Evolutionary conservation across 2,113 vertebrate genomes (phyloP).

Genomic region (Chaenogobius annularis): DNA sequence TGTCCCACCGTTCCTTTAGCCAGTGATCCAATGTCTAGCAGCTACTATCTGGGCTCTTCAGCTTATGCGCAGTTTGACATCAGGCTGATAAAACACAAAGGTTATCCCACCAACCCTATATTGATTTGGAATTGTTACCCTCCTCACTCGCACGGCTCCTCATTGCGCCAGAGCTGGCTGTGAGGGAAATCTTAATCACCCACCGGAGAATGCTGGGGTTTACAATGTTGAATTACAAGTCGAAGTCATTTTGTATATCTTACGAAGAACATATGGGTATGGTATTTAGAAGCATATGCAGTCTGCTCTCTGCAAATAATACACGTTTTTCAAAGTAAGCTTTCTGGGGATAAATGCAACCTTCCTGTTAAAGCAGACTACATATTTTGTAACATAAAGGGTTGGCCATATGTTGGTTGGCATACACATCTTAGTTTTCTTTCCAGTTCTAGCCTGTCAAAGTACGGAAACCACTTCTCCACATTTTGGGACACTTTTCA

Average conservation of each 20-base stretch:
- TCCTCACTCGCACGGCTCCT: conserved; percentile 45
- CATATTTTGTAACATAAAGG: no score
- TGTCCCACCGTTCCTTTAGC: conserved; percentile 44
- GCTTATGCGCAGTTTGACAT: conserved; percentile 32
- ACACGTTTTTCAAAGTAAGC: no score
- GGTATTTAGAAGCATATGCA: not conserved
- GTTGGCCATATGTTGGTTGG: no score
- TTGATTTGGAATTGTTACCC: conserved; percentile 57
- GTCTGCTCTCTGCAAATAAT: not conserved
- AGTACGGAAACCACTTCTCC: no score
- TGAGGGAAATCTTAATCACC: conserved; percentile 61
- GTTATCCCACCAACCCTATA: conserved; percentile 61
- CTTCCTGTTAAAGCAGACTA: no score
- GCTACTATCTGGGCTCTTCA: conserved; percentile 30
- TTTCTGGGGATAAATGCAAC: no score
- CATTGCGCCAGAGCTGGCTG: conserved; percentile 27
- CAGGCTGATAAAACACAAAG: conserved; percentile 66
- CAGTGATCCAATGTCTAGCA: conserved; percentile 36
- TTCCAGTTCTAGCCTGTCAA: no score
- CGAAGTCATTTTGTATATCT: not conserved
- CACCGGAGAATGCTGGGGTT: conserved; percentile 31
- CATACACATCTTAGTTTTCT: no score
- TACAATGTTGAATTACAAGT: conserved; percentile 44
- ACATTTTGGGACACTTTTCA: no score
- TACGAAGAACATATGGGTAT: not conserved